Percentiles rank a stretch among this genome's conserved stretches.
Evolutionary conservation across 2,888 invertebrate species (phyloP).

Genomic region (Epirrhoe tristata): DNA sequence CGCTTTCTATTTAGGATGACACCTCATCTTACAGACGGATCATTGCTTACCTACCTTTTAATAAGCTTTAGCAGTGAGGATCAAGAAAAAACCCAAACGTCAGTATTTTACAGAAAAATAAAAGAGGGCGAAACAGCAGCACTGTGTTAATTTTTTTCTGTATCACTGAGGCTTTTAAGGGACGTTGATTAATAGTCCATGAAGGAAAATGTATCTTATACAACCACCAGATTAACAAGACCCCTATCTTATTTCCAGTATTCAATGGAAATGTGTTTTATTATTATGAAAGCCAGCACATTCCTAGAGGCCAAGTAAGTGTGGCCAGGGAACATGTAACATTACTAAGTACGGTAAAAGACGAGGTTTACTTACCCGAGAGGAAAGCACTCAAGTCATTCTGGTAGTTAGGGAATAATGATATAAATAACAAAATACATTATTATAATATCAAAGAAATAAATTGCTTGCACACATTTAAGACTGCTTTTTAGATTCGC

Average conservation of each 20-base stretch:
- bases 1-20: neutral
- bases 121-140: slow-evolving; percentile 11
- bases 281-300: slow-evolving; percentile 36
- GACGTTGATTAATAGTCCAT: slow-evolving; percentile 76
- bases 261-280: slow-evolving; percentile 31
- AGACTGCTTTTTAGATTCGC: neutral
- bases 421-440: neutral
- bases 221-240: slow-evolving; percentile 46
- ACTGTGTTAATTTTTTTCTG: slow-evolving; percentile 66
- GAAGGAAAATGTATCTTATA: slow-evolving; percentile 67
- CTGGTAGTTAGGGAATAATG: slow-evolving; percentile 1
- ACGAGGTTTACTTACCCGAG: slow-evolving; percentile 25
- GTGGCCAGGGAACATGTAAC: slow-evolving; percentile 47
- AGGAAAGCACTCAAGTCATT: slow-evolving; percentile 30
- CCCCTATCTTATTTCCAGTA: slow-evolving; percentile 41
- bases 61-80: neutral
- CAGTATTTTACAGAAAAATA: slow-evolving; percentile 17
- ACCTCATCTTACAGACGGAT: neutral
- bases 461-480: neutral
- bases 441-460: neutral
- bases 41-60: too few relatives aligned
- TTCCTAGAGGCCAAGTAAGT: slow-evolving; percentile 45
- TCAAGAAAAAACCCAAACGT: neutral
- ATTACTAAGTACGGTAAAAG: slow-evolving; percentile 39
- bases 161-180: slow-evolving; percentile 73